phyloP scores from a whole-genome alignment of 2,113 vertebrate species.

The Hoplias malabaricus region DNA sequence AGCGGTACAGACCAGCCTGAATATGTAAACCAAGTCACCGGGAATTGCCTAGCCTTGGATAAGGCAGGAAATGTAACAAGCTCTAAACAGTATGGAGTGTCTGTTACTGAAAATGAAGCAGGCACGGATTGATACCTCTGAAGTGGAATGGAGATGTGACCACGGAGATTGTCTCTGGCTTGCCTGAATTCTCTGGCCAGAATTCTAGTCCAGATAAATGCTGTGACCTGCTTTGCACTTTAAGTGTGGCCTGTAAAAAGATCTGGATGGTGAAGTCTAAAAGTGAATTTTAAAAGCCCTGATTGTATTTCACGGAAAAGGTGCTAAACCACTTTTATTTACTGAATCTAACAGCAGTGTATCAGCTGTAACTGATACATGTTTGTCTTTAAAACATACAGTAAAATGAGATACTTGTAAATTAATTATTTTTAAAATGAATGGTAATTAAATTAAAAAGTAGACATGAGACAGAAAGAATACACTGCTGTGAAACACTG shows the following conservation, averaged over 20 bases:
- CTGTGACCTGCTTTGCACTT: conserved; percentile 16
- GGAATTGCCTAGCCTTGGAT: neutral
- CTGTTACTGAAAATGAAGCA: neutral
- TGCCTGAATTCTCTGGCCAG: conserved; percentile 12
- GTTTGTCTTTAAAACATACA: too few relatives aligned
- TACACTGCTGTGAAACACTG: too few relatives aligned
- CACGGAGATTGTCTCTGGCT: conserved; percentile 14
- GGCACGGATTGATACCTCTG: neutral
- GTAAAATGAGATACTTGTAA: too few relatives aligned
- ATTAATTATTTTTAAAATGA: too few relatives aligned
- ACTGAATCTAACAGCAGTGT: too few relatives aligned
- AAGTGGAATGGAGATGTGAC: conserved; percentile 10
- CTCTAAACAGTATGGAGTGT: neutral
- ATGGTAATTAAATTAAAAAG: too few relatives aligned
- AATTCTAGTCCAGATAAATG: conserved; percentile 25
- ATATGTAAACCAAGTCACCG: neutral
- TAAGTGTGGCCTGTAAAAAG: conserved; percentile 19
- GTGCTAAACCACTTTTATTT: too few relatives aligned
- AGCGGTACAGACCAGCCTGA: neutral
- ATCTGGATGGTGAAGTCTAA: too few relatives aligned
- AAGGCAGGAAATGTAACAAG: neutral
- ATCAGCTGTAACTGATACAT: too few relatives aligned
- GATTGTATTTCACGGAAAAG: conserved; percentile 7
- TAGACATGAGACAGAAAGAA: too few relatives aligned
- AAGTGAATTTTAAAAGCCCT: too few relatives aligned